phyloP scores from a whole-genome alignment of 1,140 invertebrate genomes.

The Ostrea edulis region DNA sequence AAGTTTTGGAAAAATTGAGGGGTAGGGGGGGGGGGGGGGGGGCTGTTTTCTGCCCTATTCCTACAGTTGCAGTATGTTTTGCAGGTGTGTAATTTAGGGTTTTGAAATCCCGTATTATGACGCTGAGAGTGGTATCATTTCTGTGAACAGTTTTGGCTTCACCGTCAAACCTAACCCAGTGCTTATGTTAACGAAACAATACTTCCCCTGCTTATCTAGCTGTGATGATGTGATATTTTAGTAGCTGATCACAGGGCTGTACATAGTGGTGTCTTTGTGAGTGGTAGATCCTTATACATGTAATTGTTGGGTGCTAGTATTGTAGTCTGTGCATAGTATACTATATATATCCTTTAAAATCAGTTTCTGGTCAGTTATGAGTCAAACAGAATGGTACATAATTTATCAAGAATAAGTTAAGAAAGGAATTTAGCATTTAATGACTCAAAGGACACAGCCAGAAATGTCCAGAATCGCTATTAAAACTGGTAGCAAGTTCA shows the following conservation, averaged over 20 bases:
- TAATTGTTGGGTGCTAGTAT: neutral
- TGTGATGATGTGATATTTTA: neutral
- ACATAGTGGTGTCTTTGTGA: slow-evolving; percentile 1
- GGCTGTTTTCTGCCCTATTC: too few species aligned
- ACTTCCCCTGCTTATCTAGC: neutral
- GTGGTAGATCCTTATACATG: slow-evolving; percentile 12
- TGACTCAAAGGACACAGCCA: too few species aligned
- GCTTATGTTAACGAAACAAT: neutral
- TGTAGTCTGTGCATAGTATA: slow-evolving; percentile 6
- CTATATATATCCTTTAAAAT: neutral
- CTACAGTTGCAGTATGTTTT: too few species aligned
- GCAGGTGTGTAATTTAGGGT: too few species aligned
- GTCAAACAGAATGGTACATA: neutral
- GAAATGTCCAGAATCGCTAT: too few species aligned
- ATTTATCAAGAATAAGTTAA: neutral
- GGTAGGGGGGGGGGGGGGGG: too few species aligned
- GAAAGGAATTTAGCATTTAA: too few species aligned
- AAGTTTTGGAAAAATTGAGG: too few species aligned
- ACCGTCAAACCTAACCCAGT: neutral
- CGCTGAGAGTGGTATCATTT: neutral
- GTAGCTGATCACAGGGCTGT: neutral
- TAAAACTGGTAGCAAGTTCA: too few species aligned
- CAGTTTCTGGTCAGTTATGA: neutral
- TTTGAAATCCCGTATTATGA: too few species aligned
- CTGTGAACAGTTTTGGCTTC: slow-evolving; percentile 24